Conservation (phyloP, 2,888 invertebrate species). For the Drosophila vallismaia region DNA sequence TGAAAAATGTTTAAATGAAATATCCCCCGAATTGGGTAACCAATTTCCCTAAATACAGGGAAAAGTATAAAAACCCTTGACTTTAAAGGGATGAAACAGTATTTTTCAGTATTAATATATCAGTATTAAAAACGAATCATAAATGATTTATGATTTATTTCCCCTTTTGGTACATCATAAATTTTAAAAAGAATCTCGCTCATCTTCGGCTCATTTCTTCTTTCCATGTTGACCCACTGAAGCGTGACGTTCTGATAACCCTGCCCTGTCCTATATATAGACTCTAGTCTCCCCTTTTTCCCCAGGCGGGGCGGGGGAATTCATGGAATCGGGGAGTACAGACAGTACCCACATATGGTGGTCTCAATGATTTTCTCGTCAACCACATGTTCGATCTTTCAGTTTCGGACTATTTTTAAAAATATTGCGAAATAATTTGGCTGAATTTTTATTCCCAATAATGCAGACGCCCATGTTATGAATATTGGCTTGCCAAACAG, state of each 20-base stretch:
- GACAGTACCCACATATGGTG: slow-evolving; percentile 34
- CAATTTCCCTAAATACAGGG: no score
- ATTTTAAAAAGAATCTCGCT: slow-evolving; percentile 10
- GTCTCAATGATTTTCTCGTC: slow-evolving; percentile 37
- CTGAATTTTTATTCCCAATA: slow-evolving; percentile 51
- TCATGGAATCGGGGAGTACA: slow-evolving; percentile 12
- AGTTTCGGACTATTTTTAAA: slow-evolving; percentile 42
- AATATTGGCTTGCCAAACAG: slow-evolving; percentile 62
- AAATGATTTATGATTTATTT: not conserved
- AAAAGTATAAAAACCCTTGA: no score
- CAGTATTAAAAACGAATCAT: not conserved
- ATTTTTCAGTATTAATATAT: no score
- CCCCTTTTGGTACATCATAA: slow-evolving; percentile 11
- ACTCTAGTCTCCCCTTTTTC: slow-evolving; percentile 5
- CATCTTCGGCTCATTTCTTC: slow-evolving; percentile 37
- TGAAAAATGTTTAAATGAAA: slow-evolving; percentile 38
- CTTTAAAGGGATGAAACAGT: no score
- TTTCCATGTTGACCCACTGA: slow-evolving; percentile 70
- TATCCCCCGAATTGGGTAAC: not conserved
- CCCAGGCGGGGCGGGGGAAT: slow-evolving; percentile 1
- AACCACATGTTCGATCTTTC: slow-evolving; percentile 69
- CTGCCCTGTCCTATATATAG: slow-evolving; percentile 64
- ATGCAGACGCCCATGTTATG: slow-evolving; percentile 43
- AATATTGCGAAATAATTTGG: slow-evolving; percentile 64
- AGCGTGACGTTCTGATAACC: slow-evolving; percentile 76